Conservation (phyloP, 2,888 invertebrate species). For the Prostheceraeus crozeri region DNA sequence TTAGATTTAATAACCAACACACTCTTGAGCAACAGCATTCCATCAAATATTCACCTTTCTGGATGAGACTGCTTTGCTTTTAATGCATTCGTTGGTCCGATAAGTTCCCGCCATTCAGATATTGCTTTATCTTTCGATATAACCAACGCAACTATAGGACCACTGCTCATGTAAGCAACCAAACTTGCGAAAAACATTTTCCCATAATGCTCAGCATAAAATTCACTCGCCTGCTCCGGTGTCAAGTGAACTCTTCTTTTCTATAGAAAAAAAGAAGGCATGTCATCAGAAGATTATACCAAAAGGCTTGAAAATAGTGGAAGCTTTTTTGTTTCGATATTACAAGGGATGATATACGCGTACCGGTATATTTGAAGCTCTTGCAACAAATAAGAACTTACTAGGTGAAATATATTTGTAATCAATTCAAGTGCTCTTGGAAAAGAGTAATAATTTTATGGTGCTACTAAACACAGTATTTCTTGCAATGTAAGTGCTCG, state of each 20-base stretch:
- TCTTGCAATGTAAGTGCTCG: too few species aligned
- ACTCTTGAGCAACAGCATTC: neutral
- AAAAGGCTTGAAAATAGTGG: neutral
- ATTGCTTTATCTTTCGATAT: slow-evolving; percentile 67
- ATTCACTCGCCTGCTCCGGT: slow-evolving; percentile 76
- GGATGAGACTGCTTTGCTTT: slow-evolving; percentile 63
- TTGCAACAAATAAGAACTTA: too few species aligned
- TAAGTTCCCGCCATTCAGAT: slow-evolving; percentile 66
- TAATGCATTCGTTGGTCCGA: slow-evolving; percentile 64
- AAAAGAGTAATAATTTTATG: too few species aligned
- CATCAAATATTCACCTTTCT: slow-evolving; percentile 57
- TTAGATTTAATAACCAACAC: too few species aligned
- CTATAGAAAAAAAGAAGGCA: slow-evolving; percentile 59
- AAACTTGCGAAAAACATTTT: slow-evolving; percentile 69
- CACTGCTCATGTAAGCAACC: slow-evolving; percentile 71
- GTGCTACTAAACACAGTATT: too few species aligned
- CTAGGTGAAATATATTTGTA: too few species aligned
- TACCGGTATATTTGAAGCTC: too few species aligned
- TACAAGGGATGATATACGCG: too few species aligned
- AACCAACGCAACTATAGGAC: slow-evolving; percentile 65
- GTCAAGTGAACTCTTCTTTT: slow-evolving; percentile 67
- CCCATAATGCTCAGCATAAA: slow-evolving; percentile 70
- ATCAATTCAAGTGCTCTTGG: too few species aligned
- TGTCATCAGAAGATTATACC: too few species aligned
- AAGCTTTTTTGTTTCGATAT: neutral